phyloP scores from a whole-genome alignment of 2,888 invertebrate genomes.

The Parasteatoda lunata region DNA sequence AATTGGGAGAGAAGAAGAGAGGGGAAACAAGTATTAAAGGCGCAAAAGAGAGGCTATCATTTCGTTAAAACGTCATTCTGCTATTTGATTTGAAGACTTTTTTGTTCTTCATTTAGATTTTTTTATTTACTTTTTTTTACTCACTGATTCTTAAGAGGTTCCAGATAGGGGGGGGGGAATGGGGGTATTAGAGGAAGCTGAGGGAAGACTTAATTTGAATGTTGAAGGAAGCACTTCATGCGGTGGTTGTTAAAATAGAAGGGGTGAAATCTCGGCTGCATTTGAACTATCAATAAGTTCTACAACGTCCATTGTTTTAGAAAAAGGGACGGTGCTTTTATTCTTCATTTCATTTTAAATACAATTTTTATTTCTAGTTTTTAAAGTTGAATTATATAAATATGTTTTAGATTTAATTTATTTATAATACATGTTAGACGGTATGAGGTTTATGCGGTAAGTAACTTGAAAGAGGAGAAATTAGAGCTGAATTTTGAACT shows the following conservation, averaged over 20 bases:
- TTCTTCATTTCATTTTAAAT: too few species aligned
- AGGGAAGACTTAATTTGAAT: slow-evolving; percentile 63
- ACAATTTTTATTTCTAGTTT: too few species aligned
- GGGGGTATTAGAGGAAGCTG: not conserved
- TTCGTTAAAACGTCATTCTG: slow-evolving; percentile 63
- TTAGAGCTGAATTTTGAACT: too few species aligned
- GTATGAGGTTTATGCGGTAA: too few species aligned
- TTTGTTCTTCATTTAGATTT: slow-evolving; percentile 47
- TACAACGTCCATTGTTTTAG: too few species aligned
- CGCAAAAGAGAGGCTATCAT: slow-evolving; percentile 38
- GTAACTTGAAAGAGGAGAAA: too few species aligned
- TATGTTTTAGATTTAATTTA: too few species aligned
- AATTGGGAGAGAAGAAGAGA: not conserved
- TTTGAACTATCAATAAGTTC: too few species aligned
- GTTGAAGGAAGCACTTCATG: slow-evolving; percentile 52
- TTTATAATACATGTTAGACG: too few species aligned
- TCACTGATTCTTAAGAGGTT: slow-evolving; percentile 26
- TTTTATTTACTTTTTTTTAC: slow-evolving; percentile 40
- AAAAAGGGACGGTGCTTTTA: too few species aligned
- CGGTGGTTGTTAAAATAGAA: not conserved
- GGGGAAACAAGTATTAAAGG: slow-evolving; percentile 34
- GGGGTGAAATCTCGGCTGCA: not conserved
- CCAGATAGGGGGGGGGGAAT: not conserved
- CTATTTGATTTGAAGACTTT: slow-evolving; percentile 54
- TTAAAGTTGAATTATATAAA: too few species aligned